Evolutionary conservation across 2,797 vertebrate species (phyloP), one percentile per base, ranked within the genome.

Genomic region (Lepilemur ruficaudatus): DNA sequence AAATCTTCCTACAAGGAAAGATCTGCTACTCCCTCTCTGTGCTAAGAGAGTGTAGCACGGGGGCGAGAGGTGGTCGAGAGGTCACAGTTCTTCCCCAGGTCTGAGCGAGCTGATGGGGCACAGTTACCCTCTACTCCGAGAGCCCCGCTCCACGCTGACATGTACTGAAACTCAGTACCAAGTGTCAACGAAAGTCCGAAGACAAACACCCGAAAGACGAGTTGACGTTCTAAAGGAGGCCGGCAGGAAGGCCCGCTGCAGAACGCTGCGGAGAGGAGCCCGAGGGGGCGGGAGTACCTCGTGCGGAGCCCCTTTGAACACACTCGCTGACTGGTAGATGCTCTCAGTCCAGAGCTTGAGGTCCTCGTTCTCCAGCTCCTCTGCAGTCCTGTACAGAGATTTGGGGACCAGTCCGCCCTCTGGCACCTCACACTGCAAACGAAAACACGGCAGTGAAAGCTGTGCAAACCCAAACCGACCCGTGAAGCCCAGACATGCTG

Each of bases 331-430:
- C 98, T 99, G 99, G 98, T 99, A 99, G 98, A 99, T 99, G 38
- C 99, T 99, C 98, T 99, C 99, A 0, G 99, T 99, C 99, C 99
- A 99, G 85, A 99, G 98, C 73, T 98, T 99, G 97, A 99, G 98
- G 79, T 99, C 99, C 78, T 99, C 99, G 0, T 99, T 99, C 98
- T 99, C 99, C 17, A 99, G 97, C 98, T 99, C 99, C 98, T 99
- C 99, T 0, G 99, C 98, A 0, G 99, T 99, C 96, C 99, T 98
- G 97, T 99, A 99, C 98, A 99, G 99, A 2, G 99, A 99, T 97
- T 99, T 99, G 94, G 99, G 99, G 75, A 99, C 99, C 97, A 99
- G 98, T 94, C 99, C 99, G 0, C 99, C 99, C 97, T 99, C 99
- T 12, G 99, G 99, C 43, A 99, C 99, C 95, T 99, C 99, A 96